Evolutionary conservation across 2,113 vertebrate genomes (phyloP).

Genomic region (Ceuthmochares aereus): DNA sequence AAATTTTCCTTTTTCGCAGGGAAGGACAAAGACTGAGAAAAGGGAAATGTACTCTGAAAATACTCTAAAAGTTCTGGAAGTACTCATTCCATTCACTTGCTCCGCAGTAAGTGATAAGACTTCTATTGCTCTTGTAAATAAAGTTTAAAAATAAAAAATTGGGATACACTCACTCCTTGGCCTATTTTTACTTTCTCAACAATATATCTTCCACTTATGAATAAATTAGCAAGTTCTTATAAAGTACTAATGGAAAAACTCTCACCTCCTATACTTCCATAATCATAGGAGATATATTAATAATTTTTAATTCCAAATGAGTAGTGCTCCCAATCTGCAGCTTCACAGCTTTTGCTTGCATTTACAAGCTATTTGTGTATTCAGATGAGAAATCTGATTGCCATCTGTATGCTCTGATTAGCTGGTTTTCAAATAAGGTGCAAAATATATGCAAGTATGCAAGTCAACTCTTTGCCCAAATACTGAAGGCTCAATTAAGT

Average conservation of each 20-base stretch:
- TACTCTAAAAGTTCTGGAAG: background rate
- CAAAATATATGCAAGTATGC: constrained; percentile 19
- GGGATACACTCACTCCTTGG: background rate
- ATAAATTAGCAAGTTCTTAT: constrained; percentile 7
- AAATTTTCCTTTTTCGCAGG: background rate
- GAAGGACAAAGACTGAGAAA: background rate
- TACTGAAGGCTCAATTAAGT: background rate
- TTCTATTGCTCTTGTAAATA: background rate
- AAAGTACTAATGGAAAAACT: background rate
- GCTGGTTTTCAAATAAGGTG: background rate
- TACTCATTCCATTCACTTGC: background rate
- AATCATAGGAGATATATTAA: constrained; percentile 7
- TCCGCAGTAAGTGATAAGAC: background rate
- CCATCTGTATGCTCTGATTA: constrained; percentile 7
- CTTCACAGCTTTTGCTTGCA: background rate
- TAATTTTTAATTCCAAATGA: background rate
- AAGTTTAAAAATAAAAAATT: background rate
- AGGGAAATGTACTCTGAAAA: background rate
- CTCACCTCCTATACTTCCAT: background rate
- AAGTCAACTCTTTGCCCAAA: constrained; percentile 2
- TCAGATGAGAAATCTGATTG: constrained; percentile 18
- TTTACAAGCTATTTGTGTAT: constrained; percentile 1
- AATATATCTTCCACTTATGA: background rate
- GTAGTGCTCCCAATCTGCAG: background rate
- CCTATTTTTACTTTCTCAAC: background rate